Evolutionary conservation across 2,797 vertebrate genomes (phyloP).

Genomic region (Glossophaga mutica): DNA sequence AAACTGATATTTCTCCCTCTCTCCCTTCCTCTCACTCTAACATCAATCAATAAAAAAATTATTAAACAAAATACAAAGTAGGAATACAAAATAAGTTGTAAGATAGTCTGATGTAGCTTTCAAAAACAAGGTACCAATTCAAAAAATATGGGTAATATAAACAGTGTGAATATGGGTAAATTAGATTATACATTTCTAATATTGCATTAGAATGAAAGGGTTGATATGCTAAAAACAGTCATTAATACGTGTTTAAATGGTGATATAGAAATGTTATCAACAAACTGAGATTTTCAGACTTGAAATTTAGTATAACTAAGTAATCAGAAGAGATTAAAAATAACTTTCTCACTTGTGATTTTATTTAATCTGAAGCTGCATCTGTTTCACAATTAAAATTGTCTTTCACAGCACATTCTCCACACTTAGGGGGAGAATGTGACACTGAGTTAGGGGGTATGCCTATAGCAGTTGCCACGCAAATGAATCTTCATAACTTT

Average conservation of each 20-base stretch:
- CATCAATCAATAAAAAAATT: too few relatives aligned
- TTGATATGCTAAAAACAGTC: neutral
- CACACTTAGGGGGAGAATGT: neutral
- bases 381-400: neutral
- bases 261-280: neutral
- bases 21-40: too few relatives aligned
- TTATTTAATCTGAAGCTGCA: constrained; percentile 9
- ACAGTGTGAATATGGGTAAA: too few relatives aligned
- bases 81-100: neutral
- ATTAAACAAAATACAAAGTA: neutral
- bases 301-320: neutral
- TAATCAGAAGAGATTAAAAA: neutral
- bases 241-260: neutral
- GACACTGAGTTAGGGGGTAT: neutral
- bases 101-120: neutral
- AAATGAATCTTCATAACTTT: neutral
- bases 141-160: neutral
- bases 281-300: neutral
- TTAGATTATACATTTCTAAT: neutral
- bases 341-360: neutral
- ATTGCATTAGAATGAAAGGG: neutral
- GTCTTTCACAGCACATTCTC: neutral
- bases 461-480: neutral
- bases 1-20: neutral
- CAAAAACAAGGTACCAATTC: neutral